phyloP scores from a whole-genome alignment of 2,888 invertebrate genomes.

The Caenorhabditis wallacei region DNA sequence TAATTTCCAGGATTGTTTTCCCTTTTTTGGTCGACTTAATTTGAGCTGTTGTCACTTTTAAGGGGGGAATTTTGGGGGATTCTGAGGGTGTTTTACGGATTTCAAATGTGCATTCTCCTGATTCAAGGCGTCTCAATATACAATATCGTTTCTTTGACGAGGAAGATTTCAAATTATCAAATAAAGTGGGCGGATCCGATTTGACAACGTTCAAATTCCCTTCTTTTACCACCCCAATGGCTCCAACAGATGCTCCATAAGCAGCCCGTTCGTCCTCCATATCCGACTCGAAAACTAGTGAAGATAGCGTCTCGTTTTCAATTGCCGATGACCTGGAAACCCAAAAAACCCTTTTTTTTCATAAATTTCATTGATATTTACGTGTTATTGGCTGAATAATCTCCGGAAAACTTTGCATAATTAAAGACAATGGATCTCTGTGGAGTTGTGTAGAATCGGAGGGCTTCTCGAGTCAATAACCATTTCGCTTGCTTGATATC shows the following conservation, averaged over 20 bases:
- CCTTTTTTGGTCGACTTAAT: constrained; percentile 80
- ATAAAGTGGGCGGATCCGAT: constrained; percentile 73
- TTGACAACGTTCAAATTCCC: constrained; percentile 73
- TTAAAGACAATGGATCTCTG: constrained; percentile 95
- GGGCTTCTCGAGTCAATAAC: constrained; percentile 77
- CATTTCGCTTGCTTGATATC: constrained; percentile 77
- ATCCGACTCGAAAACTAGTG: constrained; percentile 80
- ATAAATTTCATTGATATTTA: constrained; percentile 19
- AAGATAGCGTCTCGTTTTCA: constrained; percentile 72
- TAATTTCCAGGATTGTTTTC: constrained; percentile 77
- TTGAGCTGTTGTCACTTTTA: constrained; percentile 75
- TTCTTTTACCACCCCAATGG: constrained; percentile 65
- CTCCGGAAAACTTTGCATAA: constrained; percentile 92
- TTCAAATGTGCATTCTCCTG: constrained; percentile 76
- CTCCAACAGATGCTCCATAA: constrained; percentile 35
- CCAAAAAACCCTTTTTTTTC: too few relatives aligned
- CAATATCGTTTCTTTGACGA: constrained; percentile 79
- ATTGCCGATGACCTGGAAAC: constrained; percentile 42
- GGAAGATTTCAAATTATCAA: constrained; percentile 78
- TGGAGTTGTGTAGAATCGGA: constrained; percentile 83
- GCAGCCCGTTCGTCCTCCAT: constrained; percentile 78
- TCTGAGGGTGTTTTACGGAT: constrained; percentile 65
- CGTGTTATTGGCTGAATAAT: constrained; percentile 85
- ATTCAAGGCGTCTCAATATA: constrained; percentile 72
- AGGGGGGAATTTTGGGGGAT: constrained; percentile 60